A percentile compares a stretch with the other conserved stretches of the same genome.
Conservation (phyloP, 1,140 invertebrate genomes). For the Babylonia areolata region DNA sequence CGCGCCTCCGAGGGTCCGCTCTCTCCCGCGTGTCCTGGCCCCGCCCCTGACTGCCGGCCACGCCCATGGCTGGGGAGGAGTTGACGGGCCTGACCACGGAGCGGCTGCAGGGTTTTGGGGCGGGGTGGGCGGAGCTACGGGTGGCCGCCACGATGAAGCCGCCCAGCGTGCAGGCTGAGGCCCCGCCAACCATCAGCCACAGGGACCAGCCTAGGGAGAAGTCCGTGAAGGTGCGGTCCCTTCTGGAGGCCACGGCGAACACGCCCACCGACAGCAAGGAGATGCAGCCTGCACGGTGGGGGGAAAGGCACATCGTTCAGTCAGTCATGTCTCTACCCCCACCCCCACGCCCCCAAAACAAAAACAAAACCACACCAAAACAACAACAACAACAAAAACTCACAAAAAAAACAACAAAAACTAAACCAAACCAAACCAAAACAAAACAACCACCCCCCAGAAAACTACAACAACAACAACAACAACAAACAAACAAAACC, state of each 20-base stretch:
- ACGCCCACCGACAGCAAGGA: constrained; percentile 1
- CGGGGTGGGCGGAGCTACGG: background rate
- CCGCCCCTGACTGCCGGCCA: background rate
- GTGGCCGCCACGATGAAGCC: constrained; percentile 18
- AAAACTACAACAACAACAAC: too few relatives aligned
- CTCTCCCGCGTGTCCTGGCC: background rate
- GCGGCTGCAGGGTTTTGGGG: constrained; percentile 15
- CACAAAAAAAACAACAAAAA: too few relatives aligned
- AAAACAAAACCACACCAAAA: too few relatives aligned
- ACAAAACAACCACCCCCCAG: too few relatives aligned
- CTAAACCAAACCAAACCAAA: too few relatives aligned
- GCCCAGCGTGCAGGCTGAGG: constrained; percentile 14
- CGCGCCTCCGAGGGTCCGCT: background rate
- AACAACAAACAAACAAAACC: too few relatives aligned
- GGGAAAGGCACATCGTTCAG: too few relatives aligned
- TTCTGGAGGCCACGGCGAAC: background rate
- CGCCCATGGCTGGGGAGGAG: background rate
- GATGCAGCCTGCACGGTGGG: constrained; percentile 32
- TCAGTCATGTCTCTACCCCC: too few relatives aligned
- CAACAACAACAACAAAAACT: too few relatives aligned
- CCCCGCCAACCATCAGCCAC: constrained; percentile 35
- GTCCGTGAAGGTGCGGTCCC: background rate
- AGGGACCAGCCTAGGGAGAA: constrained; percentile 31
- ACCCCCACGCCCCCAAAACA: too few relatives aligned
- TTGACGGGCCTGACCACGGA: background rate